A percentile compares a stretch with the other conserved stretches of the same genome.
phyloP scores from a whole-genome alignment of 2,113 vertebrate species.

The Xiphophorus maculatus region DNA sequence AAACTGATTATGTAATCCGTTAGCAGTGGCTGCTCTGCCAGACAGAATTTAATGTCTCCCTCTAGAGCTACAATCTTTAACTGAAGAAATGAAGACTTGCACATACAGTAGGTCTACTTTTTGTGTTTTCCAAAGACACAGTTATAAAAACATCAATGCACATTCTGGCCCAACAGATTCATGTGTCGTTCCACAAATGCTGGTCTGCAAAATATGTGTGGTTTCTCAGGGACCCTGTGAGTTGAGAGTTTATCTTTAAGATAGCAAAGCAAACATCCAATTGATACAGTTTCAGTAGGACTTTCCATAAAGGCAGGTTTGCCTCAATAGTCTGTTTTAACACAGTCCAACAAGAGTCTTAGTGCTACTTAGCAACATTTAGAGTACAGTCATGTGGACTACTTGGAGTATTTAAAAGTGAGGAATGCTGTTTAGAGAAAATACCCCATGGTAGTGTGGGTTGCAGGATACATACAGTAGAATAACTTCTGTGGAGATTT shows the following conservation, averaged over 20 bases:
- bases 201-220: background rate
- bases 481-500: constrained; percentile 19
- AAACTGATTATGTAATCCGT: background rate
- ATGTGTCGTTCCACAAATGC: background rate
- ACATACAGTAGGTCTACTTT: background rate
- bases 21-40: background rate
- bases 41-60: background rate
- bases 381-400: constrained; percentile 70
- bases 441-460: constrained; percentile 15
- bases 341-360: constrained; percentile 39
- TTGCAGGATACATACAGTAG: constrained; percentile 3
- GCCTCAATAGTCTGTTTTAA: constrained; percentile 20
- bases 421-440: constrained; percentile 69
- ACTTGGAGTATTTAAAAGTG: constrained; percentile 72
- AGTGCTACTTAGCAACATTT: constrained; percentile 69
- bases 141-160: background rate
- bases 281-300: background rate
- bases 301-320: constrained; percentile 12
- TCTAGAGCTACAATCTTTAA: background rate
- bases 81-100: background rate
- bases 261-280: constrained; percentile 2
- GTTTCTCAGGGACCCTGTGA: background rate
- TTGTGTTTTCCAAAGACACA: background rate
- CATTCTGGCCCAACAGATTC: background rate
- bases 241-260: background rate